A percentile compares a stretch with the other conserved stretches of the same genome.
Conservation (phyloP, 2,113 vertebrate genomes). For the Carassius carassius region DNA sequence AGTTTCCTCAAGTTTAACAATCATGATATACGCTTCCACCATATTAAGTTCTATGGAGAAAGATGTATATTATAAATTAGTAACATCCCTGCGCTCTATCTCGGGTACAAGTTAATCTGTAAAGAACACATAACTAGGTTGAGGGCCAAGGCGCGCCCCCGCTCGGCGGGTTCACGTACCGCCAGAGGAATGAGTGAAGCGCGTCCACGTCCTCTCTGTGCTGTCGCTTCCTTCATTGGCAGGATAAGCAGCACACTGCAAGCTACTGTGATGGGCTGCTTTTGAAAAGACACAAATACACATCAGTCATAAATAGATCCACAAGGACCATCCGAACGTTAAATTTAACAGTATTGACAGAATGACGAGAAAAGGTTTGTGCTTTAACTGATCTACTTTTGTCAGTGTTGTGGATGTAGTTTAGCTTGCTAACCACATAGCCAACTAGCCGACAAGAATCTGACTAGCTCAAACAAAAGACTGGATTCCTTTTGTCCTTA, state of each 20-base stretch:
- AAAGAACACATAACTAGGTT: not conserved
- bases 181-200: not conserved
- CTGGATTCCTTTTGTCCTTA: not conserved
- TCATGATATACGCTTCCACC: not conserved
- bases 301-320: not conserved
- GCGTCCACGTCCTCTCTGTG: not conserved
- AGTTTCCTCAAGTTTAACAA: not conserved
- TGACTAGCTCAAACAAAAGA: slow-evolving; percentile 40
- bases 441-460: slow-evolving; percentile 55
- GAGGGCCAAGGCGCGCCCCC: not conserved
- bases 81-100: not conserved
- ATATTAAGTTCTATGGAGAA: not conserved
- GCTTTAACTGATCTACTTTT: slow-evolving; percentile 14
- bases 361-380: slow-evolving; percentile 75
- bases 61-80: not conserved
- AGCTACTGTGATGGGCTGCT: slow-evolving; percentile 30
- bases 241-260: slow-evolving; percentile 33
- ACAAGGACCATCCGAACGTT: slow-evolving; percentile 53
- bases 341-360: slow-evolving; percentile 65
- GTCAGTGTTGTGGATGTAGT: slow-evolving; percentile 34
- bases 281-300: slow-evolving; percentile 22
- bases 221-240: slow-evolving; percentile 25
- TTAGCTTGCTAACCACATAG: slow-evolving; percentile 43
- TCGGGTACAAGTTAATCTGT: too few species aligned
- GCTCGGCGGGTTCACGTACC: not conserved